phyloP scores from a whole-genome alignment of 1,140 invertebrate genomes.

The Chironomus striatipennis region DNA sequence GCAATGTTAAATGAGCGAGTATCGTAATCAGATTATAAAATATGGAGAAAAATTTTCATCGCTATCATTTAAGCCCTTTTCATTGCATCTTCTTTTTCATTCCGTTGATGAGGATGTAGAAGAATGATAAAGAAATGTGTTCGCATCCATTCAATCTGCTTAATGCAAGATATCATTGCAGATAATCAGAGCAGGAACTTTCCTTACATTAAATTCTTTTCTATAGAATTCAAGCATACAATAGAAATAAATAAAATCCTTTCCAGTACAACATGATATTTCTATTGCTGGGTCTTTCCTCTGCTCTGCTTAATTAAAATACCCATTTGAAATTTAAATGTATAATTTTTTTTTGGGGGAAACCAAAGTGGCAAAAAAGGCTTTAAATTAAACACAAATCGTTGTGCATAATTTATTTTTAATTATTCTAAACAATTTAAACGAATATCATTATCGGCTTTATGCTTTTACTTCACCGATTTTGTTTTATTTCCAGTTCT shows the following conservation, averaged over 20 bases:
- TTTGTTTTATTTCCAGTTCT: not conserved
- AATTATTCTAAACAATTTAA: constrained; percentile 18
- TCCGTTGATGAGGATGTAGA: too few species aligned
- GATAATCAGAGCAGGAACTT: not conserved
- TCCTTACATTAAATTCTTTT: too few species aligned
- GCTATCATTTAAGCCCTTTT: too few species aligned
- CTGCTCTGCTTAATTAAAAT: not conserved
- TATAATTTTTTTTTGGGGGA: not conserved
- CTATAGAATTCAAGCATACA: not conserved
- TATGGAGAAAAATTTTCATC: too few species aligned
- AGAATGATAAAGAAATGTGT: too few species aligned
- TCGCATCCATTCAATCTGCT: not conserved
- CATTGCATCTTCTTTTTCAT: too few species aligned
- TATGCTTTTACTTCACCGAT: not conserved
- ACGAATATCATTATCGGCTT: constrained; percentile 21
- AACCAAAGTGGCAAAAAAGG: not conserved
- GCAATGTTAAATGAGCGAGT: too few species aligned
- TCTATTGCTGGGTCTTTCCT: not conserved
- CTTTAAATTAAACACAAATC: not conserved
- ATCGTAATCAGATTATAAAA: too few species aligned
- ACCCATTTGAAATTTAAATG: constrained; percentile 18
- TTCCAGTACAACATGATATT: not conserved
- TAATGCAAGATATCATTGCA: not conserved
- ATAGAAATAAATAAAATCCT: not conserved
- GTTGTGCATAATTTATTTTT: constrained; percentile 19